Evolutionary conservation across 1,140 invertebrate species (phyloP).

Genomic region (Nymphalis io): DNA sequence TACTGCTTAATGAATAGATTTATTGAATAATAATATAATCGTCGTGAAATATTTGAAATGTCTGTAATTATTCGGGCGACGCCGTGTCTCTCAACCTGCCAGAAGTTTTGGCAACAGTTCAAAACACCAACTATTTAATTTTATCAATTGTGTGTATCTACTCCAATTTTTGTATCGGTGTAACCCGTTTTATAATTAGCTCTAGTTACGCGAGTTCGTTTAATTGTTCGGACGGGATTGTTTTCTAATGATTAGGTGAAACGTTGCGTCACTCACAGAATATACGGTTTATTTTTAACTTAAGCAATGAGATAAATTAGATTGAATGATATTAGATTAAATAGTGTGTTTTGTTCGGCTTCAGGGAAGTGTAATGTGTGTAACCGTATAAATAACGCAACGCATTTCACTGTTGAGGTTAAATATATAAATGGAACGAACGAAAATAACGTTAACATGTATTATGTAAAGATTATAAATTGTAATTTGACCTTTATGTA

Average conservation of each 20-base stretch:
- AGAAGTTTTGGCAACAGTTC: conserved; percentile 31
- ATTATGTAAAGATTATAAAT: conserved; percentile 7
- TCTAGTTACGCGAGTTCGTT: conserved; percentile 5
- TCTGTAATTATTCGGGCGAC: conserved; percentile 27
- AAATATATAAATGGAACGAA: neutral
- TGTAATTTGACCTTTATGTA: conserved; percentile 9
- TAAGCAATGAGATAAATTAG: conserved; percentile 32
- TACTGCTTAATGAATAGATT: no score
- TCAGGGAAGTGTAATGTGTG: conserved; percentile 24
- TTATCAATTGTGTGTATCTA: conserved; percentile 34
- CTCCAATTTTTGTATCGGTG: conserved; percentile 18
- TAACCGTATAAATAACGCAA: conserved; percentile 4
- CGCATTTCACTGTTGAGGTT: conserved; percentile 21
- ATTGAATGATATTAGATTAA: conserved; percentile 38
- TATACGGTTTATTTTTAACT: conserved; percentile 12
- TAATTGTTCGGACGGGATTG: conserved; percentile 1
- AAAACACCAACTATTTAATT: conserved; percentile 31
- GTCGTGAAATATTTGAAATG: neutral
- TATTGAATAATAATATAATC: neutral
- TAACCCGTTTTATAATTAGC: conserved; percentile 21
- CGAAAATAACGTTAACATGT: neutral
- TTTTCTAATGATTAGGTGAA: conserved; percentile 10
- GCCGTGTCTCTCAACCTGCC: conserved; percentile 32
- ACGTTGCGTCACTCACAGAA: conserved; percentile 1
- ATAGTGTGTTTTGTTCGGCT: conserved; percentile 33